Percentiles rank a stretch among this genome's conserved stretches.
Conservation (phyloP, 2,113 vertebrate species). For the Atrichornis clamosus region DNA sequence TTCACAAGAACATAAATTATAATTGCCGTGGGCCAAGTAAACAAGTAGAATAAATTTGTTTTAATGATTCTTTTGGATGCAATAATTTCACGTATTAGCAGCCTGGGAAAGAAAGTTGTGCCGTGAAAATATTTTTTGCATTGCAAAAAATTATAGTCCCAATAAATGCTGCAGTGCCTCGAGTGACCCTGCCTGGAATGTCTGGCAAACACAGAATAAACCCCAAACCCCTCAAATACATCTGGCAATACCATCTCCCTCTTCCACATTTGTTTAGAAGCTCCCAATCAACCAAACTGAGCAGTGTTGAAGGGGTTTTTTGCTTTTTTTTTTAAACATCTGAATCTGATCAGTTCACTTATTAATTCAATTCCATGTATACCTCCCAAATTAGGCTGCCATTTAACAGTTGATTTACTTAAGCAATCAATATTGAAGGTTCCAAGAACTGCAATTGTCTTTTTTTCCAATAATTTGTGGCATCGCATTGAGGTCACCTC, state of each 20-base stretch:
- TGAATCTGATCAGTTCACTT: slow-evolving; percentile 25
- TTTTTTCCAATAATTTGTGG: slow-evolving; percentile 54
- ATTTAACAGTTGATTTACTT: slow-evolving; percentile 38
- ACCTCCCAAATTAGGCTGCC: slow-evolving; percentile 39
- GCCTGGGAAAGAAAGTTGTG: neutral
- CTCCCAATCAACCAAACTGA: neutral
- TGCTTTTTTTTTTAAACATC: neutral
- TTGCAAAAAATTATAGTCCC: neutral
- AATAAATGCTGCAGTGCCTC: neutral
- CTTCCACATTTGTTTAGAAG: neutral
- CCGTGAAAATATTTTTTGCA: neutral
- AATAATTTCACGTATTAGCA: neutral
- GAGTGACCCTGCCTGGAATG: neutral
- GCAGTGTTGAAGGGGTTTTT: neutral
- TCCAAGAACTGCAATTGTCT: slow-evolving; percentile 45
- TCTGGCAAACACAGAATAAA: neutral
- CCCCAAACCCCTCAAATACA: neutral
- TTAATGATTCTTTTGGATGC: neutral
- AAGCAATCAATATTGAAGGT: slow-evolving; percentile 41
- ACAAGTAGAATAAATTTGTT: neutral
- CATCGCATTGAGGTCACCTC: neutral
- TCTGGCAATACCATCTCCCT: neutral
- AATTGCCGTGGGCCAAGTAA: neutral
- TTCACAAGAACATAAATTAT: neutral
- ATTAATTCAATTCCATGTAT: slow-evolving; percentile 6